Percentiles rank a stretch among this genome's conserved stretches.
phyloP scores from a whole-genome alignment of 2,888 invertebrate genomes.

The Leucophenga maculata region DNA sequence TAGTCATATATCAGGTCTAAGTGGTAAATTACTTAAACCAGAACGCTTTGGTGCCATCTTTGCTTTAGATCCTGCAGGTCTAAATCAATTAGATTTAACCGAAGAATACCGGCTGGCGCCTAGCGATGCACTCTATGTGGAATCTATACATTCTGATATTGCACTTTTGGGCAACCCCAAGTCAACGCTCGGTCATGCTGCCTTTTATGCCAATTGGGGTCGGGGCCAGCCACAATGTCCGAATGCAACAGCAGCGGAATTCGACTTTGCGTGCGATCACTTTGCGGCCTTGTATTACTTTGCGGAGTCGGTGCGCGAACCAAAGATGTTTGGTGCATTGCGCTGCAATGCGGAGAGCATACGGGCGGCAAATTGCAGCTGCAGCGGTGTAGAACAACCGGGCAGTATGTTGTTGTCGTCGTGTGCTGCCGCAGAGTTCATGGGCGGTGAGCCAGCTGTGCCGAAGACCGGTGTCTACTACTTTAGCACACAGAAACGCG shows the following conservation, averaged over 20 bases:
- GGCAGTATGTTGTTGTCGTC: background rate
- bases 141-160: conserved; percentile 70
- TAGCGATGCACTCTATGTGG: conserved; percentile 68
- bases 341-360: conserved; percentile 47
- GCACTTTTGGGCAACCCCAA: conserved; percentile 66
- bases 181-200: conserved; percentile 62
- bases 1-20: conserved; percentile 67
- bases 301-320: conserved; percentile 60
- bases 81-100: conserved; percentile 56
- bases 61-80: conserved; percentile 71
- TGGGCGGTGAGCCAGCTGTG: conserved; percentile 68
- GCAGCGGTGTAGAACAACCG: conserved; percentile 32
- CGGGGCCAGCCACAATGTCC: conserved; percentile 69
- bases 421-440: conserved; percentile 55
- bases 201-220: conserved; percentile 72
- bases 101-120: conserved; percentile 61
- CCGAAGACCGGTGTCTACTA: conserved; percentile 64
- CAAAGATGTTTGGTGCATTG: conserved; percentile 59
- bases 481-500: conserved; percentile 53
- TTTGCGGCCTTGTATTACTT: conserved; percentile 65
- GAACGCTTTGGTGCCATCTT: conserved; percentile 59
- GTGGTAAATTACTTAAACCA: conserved; percentile 58
- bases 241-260: conserved; percentile 63
- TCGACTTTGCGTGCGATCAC: conserved; percentile 65
- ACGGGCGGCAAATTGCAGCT: conserved; percentile 46